A percentile compares a stretch with the other conserved stretches of the same genome.
phyloP scores from a whole-genome alignment of 2,113 vertebrate genomes.

The Apteryx owenii region DNA sequence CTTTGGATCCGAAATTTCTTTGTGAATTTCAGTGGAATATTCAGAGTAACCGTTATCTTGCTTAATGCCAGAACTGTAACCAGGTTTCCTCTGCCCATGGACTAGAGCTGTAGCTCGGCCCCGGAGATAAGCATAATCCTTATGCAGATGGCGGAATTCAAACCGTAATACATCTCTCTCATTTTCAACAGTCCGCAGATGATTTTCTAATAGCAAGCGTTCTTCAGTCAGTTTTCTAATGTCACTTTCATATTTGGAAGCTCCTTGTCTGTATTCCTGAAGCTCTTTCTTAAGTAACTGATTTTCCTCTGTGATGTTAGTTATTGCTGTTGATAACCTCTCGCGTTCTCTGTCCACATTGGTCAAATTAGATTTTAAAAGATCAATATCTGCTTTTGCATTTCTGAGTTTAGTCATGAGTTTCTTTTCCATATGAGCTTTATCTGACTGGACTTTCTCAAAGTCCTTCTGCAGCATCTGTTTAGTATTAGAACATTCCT shows the following conservation, averaged over 20 bases:
- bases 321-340: conserved; percentile 43
- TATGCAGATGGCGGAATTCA: conserved; percentile 63
- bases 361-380: conserved; percentile 59
- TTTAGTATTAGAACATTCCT: conserved; percentile 26
- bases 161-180: conserved; percentile 65
- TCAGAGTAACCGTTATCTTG: conserved; percentile 25
- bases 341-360: conserved; percentile 57
- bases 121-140: conserved; percentile 52
- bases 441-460: not conserved
- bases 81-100: not conserved
- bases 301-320: conserved; percentile 67
- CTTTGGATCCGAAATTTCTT: conserved; percentile 9
- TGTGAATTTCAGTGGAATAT: not conserved
- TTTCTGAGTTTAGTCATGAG: conserved; percentile 56
- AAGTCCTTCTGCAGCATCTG: conserved; percentile 55
- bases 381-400: conserved; percentile 50
- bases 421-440: conserved; percentile 33
- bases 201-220: conserved; percentile 60
- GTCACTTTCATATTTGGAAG: conserved; percentile 41
- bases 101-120: conserved; percentile 9
- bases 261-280: conserved; percentile 46
- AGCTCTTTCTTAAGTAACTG: conserved; percentile 69
- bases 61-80: not conserved
- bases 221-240: conserved; percentile 56
- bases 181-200: conserved; percentile 63